Conservation (phyloP, 92 coral and sea anemone species). For the Phenganax subtilis region DNA sequence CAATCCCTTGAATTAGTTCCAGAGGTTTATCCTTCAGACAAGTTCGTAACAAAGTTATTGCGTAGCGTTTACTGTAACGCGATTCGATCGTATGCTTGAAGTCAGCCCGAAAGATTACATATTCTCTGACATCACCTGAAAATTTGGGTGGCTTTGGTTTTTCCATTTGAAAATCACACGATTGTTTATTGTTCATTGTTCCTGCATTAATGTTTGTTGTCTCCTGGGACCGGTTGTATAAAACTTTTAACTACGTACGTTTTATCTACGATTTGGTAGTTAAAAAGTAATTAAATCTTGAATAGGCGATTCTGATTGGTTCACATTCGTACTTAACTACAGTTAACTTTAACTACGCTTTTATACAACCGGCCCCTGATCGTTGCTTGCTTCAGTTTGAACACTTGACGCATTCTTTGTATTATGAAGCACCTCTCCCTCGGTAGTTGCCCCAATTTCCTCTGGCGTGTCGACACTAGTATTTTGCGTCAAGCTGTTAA, state of each 20-base stretch:
- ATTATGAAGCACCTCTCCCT: neutral
- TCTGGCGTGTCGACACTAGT: neutral
- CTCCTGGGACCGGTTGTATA: neutral
- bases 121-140: slow-evolving; percentile 47
- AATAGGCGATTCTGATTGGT: no score
- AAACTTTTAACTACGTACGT: no score
- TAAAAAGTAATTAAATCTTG: no score
- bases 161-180: slow-evolving; percentile 47
- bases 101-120: slow-evolving; percentile 46
- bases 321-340: no score
- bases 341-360: no score
- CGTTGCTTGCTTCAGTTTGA: neutral
- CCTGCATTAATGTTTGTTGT: neutral
- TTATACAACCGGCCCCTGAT: neutral
- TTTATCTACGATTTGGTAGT: no score
- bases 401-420: neutral
- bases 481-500: neutral
- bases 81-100: slow-evolving; percentile 53
- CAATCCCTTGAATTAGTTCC: slow-evolving; percentile 50
- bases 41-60: slow-evolving; percentile 49
- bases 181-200: neutral
- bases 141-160: slow-evolving; percentile 51
- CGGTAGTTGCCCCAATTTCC: neutral
- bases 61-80: slow-evolving; percentile 41
- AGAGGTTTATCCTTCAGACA: slow-evolving; percentile 44